Evolutionary conservation across 2,888 invertebrate genomes (phyloP).

Genomic region (Polyommatus icarus): DNA sequence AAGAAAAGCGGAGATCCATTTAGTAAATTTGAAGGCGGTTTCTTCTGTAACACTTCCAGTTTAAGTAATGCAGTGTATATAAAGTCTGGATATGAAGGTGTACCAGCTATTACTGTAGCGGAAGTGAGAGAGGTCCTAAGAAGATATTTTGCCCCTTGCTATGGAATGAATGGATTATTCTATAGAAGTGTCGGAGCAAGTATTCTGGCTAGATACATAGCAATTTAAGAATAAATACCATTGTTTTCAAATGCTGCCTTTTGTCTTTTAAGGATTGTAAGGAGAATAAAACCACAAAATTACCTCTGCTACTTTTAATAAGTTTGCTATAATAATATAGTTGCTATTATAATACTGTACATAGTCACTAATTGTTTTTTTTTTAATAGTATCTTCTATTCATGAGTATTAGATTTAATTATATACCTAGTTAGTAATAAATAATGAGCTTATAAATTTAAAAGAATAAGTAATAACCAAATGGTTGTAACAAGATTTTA

Average conservation of each 20-base stretch:
- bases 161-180: slow-evolving; percentile 78
- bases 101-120: slow-evolving; percentile 86
- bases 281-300: not conserved
- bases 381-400: not conserved
- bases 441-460: not conserved
- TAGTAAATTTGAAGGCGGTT: slow-evolving; percentile 83
- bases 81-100: slow-evolving; percentile 82
- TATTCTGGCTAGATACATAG: slow-evolving; percentile 62
- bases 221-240: slow-evolving; percentile 49
- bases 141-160: slow-evolving; percentile 83
- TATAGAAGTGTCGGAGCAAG: slow-evolving; percentile 72
- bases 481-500: too few relatives aligned
- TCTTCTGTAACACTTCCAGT: slow-evolving; percentile 82
- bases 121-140: slow-evolving; percentile 92
- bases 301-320: not conserved
- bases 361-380: not conserved
- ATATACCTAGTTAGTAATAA: not conserved
- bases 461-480: too few relatives aligned
- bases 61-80: slow-evolving; percentile 79
- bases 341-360: not conserved
- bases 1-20: slow-evolving; percentile 85
- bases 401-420: not conserved
- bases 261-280: not conserved
- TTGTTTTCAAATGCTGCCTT: not conserved
- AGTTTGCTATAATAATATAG: not conserved